phyloP scores from a whole-genome alignment of 2,113 vertebrate genomes.

The Dicentrarchus labrax region DNA sequence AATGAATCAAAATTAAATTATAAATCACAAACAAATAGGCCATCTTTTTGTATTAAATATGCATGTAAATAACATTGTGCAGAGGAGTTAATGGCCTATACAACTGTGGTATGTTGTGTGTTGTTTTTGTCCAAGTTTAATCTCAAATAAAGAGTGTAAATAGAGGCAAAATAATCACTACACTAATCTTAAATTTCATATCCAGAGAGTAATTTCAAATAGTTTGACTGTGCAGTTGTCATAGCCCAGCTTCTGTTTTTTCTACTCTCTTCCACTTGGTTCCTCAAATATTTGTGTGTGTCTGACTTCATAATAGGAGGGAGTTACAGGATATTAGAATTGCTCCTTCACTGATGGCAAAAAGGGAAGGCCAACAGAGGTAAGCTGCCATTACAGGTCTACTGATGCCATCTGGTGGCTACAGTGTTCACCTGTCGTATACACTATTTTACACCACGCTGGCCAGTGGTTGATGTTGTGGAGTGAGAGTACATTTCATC shows the following conservation, averaged over 20 bases:
- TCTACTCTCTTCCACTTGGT: neutral
- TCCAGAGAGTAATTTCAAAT: neutral
- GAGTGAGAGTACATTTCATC: no score
- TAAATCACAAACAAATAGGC: neutral
- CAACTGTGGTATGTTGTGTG: neutral
- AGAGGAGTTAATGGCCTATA: neutral
- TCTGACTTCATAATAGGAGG: neutral
- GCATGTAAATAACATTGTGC: neutral
- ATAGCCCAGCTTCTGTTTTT: neutral
- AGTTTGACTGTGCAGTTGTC: neutral
- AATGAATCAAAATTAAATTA: neutral
- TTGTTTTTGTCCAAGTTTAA: neutral
- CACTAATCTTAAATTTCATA: neutral
- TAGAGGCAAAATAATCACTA: neutral
- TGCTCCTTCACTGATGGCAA: conserved; percentile 1
- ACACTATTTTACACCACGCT: neutral
- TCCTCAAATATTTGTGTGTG: conserved; percentile 3
- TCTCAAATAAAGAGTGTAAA: neutral
- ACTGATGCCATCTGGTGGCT: conserved; percentile 62
- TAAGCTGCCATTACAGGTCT: neutral
- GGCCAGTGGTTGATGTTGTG: neutral
- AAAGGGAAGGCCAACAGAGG: neutral
- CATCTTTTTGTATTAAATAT: neutral
- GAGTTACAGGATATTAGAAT: neutral
- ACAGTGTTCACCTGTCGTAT: conserved; percentile 5